Percentiles rank a stretch among this genome's conserved stretches.
These are phyloP conservation scores for Sabatieria punctata DNA, from an alignment of 2,888 invertebrate genomes.

Conservation along the genomic window DNA sequence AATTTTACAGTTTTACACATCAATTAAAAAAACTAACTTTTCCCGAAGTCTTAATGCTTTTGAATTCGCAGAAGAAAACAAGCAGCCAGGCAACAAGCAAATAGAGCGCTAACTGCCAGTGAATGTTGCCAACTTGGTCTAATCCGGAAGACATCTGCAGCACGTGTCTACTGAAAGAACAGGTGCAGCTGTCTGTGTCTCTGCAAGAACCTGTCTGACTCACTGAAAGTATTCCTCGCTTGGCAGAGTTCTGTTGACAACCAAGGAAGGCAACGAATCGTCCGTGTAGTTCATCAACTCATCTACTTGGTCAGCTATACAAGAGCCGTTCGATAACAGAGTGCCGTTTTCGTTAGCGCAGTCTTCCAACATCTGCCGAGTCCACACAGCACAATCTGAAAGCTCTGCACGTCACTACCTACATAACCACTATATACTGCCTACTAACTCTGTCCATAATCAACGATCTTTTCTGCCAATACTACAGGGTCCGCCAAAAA, in stretches of 20 bases:
- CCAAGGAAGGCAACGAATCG: slow-evolving; percentile 17
- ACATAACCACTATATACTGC: too few relatives aligned
- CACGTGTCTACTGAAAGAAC: slow-evolving; percentile 23
- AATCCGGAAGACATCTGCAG: slow-evolving; percentile 22
- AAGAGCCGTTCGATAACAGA: slow-evolving; percentile 29
- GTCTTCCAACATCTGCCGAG: slow-evolving; percentile 21
- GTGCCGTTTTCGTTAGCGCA: slow-evolving; percentile 33
- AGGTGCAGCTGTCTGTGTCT: too few relatives aligned
- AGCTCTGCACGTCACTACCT: too few relatives aligned
- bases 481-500: too few relatives aligned
- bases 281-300: slow-evolving; percentile 6
- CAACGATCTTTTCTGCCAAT: too few relatives aligned
- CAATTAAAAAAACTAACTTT: too few relatives aligned
- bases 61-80: slow-evolving; percentile 56
- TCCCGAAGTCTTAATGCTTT: slow-evolving; percentile 60
- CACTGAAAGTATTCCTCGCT: slow-evolving; percentile 40
- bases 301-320: slow-evolving; percentile 16
- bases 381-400: slow-evolving; percentile 26
- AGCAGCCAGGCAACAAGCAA: slow-evolving; percentile 59
- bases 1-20: too few relatives aligned
- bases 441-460: too few relatives aligned
- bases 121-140: slow-evolving; percentile 27
- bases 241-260: slow-evolving; percentile 30
- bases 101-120: slow-evolving; percentile 52
- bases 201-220: too few relatives aligned